phyloP scores from a whole-genome alignment of 2,888 invertebrate species.

The Pedicia rivosa region DNA sequence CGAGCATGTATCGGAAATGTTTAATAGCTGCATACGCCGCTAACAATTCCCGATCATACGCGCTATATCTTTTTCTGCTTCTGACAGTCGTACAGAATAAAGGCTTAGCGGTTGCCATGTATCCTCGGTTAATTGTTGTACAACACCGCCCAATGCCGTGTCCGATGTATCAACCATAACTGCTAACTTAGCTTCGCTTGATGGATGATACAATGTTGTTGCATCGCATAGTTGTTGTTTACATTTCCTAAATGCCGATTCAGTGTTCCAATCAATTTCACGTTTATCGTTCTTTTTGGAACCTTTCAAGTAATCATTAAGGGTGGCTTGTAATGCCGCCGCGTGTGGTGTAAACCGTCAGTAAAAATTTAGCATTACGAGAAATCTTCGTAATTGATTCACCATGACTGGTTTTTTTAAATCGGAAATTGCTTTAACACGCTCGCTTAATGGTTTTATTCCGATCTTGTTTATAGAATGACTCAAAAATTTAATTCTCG shows the following conservation, averaged over 20 bases:
- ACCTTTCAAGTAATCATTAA: slow-evolving; percentile 6
- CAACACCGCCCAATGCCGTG: background rate
- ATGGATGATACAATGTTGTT: slow-evolving; percentile 20
- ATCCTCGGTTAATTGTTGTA: slow-evolving; percentile 15
- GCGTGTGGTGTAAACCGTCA: slow-evolving; percentile 5
- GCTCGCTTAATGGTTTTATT: slow-evolving; percentile 9
- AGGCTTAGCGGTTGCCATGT: slow-evolving; percentile 22
- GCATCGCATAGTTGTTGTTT: background rate
- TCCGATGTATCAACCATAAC: slow-evolving; percentile 18
- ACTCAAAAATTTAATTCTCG: slow-evolving; percentile 10
- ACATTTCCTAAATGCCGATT: background rate
- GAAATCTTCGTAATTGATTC: slow-evolving; percentile 11
- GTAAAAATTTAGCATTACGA: slow-evolving; percentile 12
- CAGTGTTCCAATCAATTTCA: background rate
- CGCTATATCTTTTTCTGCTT: slow-evolving; percentile 18
- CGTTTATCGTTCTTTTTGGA: too few species aligned
- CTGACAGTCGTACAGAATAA: slow-evolving; percentile 19
- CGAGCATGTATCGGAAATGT: slow-evolving; percentile 22
- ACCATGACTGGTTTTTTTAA: slow-evolving; percentile 11
- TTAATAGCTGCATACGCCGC: slow-evolving; percentile 21
- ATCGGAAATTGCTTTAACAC: slow-evolving; percentile 9
- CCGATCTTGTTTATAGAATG: slow-evolving; percentile 7
- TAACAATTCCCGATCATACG: slow-evolving; percentile 23
- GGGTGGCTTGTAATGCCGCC: slow-evolving; percentile 7
- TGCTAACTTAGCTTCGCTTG: slow-evolving; percentile 14